These are phyloP conservation scores for Petrolisthes cinctipes DNA, from an alignment of 2,888 invertebrate genomes.

Conservation along the genomic window DNA sequence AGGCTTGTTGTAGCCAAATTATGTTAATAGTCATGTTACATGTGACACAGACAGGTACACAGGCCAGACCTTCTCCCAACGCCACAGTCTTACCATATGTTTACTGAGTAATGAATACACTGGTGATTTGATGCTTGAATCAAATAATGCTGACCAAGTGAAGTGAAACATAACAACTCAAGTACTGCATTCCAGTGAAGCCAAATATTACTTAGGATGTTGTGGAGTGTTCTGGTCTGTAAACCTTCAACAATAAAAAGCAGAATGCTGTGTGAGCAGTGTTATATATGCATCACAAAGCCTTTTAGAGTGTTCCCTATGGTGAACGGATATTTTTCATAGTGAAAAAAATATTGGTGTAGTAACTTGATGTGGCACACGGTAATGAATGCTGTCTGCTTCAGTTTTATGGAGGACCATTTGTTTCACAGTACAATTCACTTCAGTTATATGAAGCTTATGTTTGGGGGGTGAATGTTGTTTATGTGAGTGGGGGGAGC, in stretches of 20 bases:
- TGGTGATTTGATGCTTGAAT: too few relatives aligned
- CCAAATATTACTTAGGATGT: not conserved
- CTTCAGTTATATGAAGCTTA: slow-evolving; percentile 57
- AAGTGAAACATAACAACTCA: too few relatives aligned
- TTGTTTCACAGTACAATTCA: slow-evolving; percentile 35
- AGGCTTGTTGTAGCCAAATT: not conserved
- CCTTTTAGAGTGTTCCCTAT: slow-evolving; percentile 42
- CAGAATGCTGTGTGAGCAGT: not conserved
- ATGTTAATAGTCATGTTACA: not conserved
- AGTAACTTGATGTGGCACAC: slow-evolving; percentile 47
- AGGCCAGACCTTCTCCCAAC: not conserved
- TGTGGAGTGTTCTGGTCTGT: not conserved
- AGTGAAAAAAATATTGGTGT: slow-evolving; percentile 40
- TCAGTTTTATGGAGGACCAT: slow-evolving; percentile 43
- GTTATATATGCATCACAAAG: slow-evolving; percentile 29
- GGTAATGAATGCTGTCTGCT: slow-evolving; percentile 47
- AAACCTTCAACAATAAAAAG: not conserved
- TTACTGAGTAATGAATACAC: too few relatives aligned
- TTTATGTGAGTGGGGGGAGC: not conserved
- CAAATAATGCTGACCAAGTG: too few relatives aligned
- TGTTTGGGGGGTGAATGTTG: not conserved
- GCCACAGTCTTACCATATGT: too few relatives aligned
- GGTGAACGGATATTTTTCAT: slow-evolving; percentile 47
- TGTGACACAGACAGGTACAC: not conserved
- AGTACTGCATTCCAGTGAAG: not conserved